phyloP scores from a whole-genome alignment of 1,140 invertebrate species.

The Sinonovacula constricta region DNA sequence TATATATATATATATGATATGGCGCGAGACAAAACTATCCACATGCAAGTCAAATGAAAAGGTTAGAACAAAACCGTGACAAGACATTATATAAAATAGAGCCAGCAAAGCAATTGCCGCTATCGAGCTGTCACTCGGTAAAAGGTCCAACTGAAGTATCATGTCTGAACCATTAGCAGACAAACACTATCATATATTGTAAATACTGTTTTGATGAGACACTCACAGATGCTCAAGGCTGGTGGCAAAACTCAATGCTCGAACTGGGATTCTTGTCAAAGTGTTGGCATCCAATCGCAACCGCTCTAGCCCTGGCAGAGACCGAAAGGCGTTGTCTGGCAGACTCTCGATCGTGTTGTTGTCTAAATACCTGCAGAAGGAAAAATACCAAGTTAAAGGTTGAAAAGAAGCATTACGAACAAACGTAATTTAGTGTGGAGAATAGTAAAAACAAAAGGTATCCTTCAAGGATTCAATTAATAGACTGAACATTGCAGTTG shows the following conservation, averaged over 20 bases:
- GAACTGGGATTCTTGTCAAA: conserved; percentile 57
- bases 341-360: conserved; percentile 64
- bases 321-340: conserved; percentile 58
- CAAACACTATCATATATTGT: too few relatives aligned
- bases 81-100: conserved; percentile 16
- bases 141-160: too few relatives aligned
- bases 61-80: neutral
- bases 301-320: conserved; percentile 51
- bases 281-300: conserved; percentile 64
- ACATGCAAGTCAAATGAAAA: neutral
- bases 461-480: neutral
- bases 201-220: conserved; percentile 1
- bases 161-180: too few relatives aligned
- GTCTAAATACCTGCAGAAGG: conserved; percentile 70
- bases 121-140: too few relatives aligned
- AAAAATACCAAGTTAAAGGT: too few relatives aligned
- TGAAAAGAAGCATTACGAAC: too few relatives aligned
- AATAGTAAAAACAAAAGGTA: neutral
- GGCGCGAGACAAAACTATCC: too few relatives aligned
- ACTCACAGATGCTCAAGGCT: conserved; percentile 63
- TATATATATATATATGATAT: too few relatives aligned
- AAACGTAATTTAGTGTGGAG: neutral
- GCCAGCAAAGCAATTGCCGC: neutral
- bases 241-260: conserved; percentile 49
- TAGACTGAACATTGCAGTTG: neutral